Evolutionary conservation across 2,113 vertebrate genomes (phyloP).

Genomic region (Gopherus evgoodei): DNA sequence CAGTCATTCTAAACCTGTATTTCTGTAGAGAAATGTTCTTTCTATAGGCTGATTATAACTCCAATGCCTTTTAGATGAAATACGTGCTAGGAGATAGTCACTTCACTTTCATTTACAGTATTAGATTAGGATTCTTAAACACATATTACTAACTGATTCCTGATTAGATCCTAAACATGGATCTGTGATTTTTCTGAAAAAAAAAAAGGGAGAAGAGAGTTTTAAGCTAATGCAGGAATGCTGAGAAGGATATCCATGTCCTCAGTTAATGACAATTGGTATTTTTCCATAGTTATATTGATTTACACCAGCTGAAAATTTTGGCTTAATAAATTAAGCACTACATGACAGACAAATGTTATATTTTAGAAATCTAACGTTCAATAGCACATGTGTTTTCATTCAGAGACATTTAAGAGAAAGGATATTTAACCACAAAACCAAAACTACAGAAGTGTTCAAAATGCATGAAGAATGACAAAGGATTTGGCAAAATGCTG

Average conservation of each 20-base stretch:
- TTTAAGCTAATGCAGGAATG: constrained; percentile 36
- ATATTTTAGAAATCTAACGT: neutral
- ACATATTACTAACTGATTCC: constrained; percentile 49
- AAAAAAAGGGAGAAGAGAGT: neutral
- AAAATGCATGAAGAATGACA: constrained; percentile 6
- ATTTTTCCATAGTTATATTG: neutral
- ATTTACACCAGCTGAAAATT: neutral
- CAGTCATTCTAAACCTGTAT: constrained; percentile 43
- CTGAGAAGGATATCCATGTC: neutral
- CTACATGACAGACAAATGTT: neutral
- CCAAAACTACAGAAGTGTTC: neutral
- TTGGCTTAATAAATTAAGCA: neutral
- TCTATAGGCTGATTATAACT: constrained; percentile 38
- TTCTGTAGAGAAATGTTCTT: constrained; percentile 43
- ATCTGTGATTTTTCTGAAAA: constrained; percentile 43
- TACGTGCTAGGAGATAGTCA: constrained; percentile 41
- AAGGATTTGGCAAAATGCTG: constrained; percentile 25
- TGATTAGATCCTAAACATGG: constrained; percentile 7
- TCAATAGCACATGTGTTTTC: neutral
- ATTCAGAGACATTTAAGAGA: constrained; percentile 36
- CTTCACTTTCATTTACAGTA: constrained; percentile 62
- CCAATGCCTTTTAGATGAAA: constrained; percentile 49
- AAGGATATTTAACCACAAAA: constrained; percentile 23
- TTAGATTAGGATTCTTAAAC: constrained; percentile 63
- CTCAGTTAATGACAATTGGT: neutral